These are phyloP conservation scores for Thalassarche chlororhynchos DNA, from an alignment of 2,113 vertebrate genomes.

Conservation along the genomic window DNA sequence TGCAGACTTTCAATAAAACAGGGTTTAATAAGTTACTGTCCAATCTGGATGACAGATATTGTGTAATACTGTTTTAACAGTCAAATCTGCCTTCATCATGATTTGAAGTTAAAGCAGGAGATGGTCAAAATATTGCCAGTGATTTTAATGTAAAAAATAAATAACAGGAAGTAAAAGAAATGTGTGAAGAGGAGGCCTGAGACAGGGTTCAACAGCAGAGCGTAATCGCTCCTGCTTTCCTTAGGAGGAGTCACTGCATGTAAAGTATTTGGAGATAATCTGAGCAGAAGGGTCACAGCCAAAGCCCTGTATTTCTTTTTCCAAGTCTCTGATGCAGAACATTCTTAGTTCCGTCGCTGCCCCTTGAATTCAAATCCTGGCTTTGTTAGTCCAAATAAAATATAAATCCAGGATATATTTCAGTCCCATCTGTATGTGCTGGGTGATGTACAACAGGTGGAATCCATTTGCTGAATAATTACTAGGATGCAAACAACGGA, in stretches of 20 bases:
- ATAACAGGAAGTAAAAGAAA: constrained; percentile 29
- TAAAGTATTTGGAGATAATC: constrained; percentile 43
- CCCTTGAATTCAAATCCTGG: constrained; percentile 57
- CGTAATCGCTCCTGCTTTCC: neutral
- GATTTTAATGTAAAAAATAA: constrained; percentile 41
- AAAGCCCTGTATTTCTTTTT: constrained; percentile 25
- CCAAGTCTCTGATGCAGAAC: constrained; percentile 48
- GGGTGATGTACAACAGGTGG: constrained; percentile 31
- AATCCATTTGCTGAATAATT: constrained; percentile 45
- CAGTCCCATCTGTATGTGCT: constrained; percentile 33
- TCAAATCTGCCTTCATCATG: constrained; percentile 4
- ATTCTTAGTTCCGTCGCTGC: constrained; percentile 10
- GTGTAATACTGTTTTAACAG: neutral
- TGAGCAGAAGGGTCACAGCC: constrained; percentile 3
- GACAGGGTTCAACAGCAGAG: constrained; percentile 28
- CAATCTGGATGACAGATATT: constrained; percentile 42
- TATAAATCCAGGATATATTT: constrained; percentile 18
- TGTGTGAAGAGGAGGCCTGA: constrained; percentile 18
- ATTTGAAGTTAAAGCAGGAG: neutral
- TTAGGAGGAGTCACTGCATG: constrained; percentile 13
- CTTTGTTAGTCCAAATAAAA: constrained; percentile 45
- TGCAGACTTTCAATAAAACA: constrained; percentile 14
- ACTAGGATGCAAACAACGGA: neutral
- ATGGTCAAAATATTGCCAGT: constrained; percentile 21
- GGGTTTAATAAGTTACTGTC: constrained; percentile 9